These are phyloP conservation scores for Bufo bufo DNA, from an alignment of 2,113 vertebrate genomes.

Conservation along the genomic window DNA sequence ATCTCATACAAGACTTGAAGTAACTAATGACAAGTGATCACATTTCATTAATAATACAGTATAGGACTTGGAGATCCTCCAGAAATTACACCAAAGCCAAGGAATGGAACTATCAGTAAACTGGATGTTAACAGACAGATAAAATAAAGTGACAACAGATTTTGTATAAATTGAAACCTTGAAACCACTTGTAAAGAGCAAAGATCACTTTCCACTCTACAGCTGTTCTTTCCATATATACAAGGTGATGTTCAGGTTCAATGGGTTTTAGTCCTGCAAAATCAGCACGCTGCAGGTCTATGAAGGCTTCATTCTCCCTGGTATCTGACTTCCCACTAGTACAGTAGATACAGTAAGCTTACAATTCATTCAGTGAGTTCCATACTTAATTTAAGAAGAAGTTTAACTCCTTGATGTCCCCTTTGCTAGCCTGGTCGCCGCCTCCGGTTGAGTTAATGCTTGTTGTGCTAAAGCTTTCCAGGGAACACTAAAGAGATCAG, in stretches of 20 bases:
- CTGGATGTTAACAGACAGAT: neutral
- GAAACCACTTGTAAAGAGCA: neutral
- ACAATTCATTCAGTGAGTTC: neutral
- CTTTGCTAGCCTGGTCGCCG: neutral
- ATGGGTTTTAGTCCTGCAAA: neutral
- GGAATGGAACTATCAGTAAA: neutral
- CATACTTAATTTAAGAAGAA: too few species aligned
- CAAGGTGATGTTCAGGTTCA: neutral
- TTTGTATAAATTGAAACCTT: neutral
- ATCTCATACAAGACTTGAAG: neutral
- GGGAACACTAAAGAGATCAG: conserved; percentile 51
- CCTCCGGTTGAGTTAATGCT: neutral
- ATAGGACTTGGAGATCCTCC: neutral
- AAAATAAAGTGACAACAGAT: neutral
- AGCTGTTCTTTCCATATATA: neutral
- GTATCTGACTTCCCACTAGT: neutral
- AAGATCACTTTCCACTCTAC: neutral
- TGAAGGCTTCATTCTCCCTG: too few species aligned
- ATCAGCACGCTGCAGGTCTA: too few species aligned
- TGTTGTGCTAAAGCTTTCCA: conserved; percentile 31
- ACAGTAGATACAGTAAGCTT: neutral
- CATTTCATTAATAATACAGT: neutral
- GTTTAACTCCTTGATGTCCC: conserved; percentile 3
- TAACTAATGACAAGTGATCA: neutral
- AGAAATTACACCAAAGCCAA: neutral